Base-by-base conservation (phyloP, 2,888 invertebrate genomes). In the Tryphoninae sp. region DNA sequence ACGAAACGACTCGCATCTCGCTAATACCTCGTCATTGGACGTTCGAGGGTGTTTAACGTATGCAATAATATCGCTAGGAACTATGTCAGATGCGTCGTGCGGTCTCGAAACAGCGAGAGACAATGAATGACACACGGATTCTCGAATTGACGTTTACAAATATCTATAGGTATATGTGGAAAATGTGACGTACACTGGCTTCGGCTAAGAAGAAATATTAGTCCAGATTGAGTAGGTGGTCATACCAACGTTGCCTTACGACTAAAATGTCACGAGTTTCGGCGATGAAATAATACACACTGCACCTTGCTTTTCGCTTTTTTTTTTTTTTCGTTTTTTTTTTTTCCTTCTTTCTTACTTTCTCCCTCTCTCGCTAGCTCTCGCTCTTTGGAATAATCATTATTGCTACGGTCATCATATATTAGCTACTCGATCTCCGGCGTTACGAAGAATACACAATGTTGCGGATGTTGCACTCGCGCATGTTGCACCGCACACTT, bases 251-350 rank as follows among this genome's bases (percentile, higher is more conserved):
- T 42, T 65, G 74, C 80, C 83, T 80, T 80, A 82, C 72, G 78
- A 33, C 82, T 83, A 86, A 65, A 86, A 86, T 86, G 86, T 84
- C 83, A 86, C 83, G 82, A 53, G 83, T 84, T 83, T 84, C 40
- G 82, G 74, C 80, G 77, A 82, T 78, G 68, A 69, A 77, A 77
- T 76, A 78, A 82, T 79, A 51, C 78, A 16, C 19, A 73, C 77
- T 62, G 80, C 76, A 78, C 77, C 77, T 64, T 62, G 55, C 13
- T 13, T 13, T 49, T 26, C 22, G 9, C 2, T 6, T 78, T 67
- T 61, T 51, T 67, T 73, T 61, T 59, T n/a, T 42, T 49, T 49
- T 16, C 19, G 11, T 19, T 13, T 55, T 19, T 19, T 53, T 6
- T n/a, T 2, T 0, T 13, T 22, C 23, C 11, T 13, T 22, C 23